phyloP scores from a whole-genome alignment of 2,113 vertebrate genomes.

The Rhabdomys dilectus region DNA sequence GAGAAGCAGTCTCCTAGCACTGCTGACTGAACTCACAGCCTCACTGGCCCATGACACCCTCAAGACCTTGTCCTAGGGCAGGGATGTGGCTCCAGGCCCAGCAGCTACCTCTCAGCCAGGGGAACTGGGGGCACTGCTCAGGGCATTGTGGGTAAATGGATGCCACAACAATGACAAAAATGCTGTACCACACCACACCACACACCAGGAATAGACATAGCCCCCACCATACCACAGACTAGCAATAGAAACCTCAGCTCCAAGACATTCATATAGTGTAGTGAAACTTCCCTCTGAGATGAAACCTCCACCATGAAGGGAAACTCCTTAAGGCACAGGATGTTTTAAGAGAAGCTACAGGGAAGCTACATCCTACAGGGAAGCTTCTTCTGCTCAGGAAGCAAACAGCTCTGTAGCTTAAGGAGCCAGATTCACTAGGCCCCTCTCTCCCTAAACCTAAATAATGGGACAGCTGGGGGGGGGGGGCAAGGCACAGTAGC shows the following conservation, averaged over 20 bases:
- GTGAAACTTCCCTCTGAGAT: not conserved
- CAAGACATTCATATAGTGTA: not conserved
- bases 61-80: not conserved
- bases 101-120: not conserved
- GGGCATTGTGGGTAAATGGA: not conserved
- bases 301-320: not conserved
- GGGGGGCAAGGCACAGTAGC: not conserved
- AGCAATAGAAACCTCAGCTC: not conserved
- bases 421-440: not conserved
- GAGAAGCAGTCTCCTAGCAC: not conserved
- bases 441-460: not conserved
- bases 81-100: not conserved
- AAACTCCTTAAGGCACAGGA: not conserved
- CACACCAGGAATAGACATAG: not conserved
- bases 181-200: not conserved
- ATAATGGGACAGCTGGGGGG: not conserved
- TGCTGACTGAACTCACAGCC: not conserved
- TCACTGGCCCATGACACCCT: not conserved
- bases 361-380: not conserved
- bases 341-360: not conserved
- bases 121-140: not conserved
- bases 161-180: not conserved
- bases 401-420: not conserved
- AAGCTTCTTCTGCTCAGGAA: not conserved
- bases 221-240: not conserved